Evolutionary conservation across 2,888 invertebrate species (phyloP).

Genomic region (Strigamia crassipes): DNA sequence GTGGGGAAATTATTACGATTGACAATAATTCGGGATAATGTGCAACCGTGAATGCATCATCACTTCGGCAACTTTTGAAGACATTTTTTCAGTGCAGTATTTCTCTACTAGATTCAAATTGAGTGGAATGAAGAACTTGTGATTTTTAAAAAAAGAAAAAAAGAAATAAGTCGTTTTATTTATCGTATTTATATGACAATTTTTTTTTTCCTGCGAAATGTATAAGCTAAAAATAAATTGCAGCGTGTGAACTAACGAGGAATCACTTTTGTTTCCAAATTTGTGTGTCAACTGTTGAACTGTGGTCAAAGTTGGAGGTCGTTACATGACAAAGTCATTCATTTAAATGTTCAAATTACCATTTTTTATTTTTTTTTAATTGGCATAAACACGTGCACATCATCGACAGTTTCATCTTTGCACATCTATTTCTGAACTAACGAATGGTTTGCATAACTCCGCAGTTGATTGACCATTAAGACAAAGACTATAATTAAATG

Average conservation of each 20-base stretch:
- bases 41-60: no score
- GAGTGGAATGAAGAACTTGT: background rate
- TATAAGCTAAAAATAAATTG: background rate
- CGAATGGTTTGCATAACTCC: background rate
- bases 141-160: no score
- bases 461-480: constrained; percentile 14
- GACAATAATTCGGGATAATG: no score
- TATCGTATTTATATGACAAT: background rate
- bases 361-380: background rate
- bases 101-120: background rate
- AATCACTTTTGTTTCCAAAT: constrained; percentile 7
- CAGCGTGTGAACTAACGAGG: background rate
- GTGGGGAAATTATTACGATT: no score
- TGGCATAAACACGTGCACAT: background rate
- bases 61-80: no score
- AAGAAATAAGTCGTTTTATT: background rate
- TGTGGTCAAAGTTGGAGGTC: constrained; percentile 10
- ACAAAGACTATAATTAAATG: background rate
- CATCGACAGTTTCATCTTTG: background rate
- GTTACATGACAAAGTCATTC: background rate
- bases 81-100: background rate
- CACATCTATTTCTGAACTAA: background rate
- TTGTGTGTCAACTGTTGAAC: background rate
- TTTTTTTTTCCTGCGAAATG: background rate
- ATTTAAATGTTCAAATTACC: background rate